A percentile compares a stretch with the other conserved stretches of the same genome.
Evolutionary conservation across 2,888 invertebrate species (phyloP).

Genomic region (Cosmopolites sordidus): DNA sequence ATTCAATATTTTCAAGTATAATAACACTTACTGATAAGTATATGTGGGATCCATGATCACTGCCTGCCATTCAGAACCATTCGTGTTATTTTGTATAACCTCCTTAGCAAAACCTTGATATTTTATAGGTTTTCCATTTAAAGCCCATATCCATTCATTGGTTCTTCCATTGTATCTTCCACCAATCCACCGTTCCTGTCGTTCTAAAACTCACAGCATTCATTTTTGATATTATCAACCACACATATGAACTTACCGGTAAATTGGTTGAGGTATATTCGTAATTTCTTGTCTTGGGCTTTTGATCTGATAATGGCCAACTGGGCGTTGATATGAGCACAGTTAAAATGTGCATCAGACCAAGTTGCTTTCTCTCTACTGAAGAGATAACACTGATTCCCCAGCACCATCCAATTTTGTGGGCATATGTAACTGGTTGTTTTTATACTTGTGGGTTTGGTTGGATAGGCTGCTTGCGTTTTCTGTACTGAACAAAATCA

Average conservation of each 20-base stretch:
- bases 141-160: conserved; percentile 73
- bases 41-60: conserved; percentile 64
- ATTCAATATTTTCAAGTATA: no score
- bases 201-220: conserved; percentile 27
- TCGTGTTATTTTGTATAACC: conserved; percentile 49
- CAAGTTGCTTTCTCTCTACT: conserved; percentile 36
- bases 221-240: not conserved
- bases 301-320: conserved; percentile 35
- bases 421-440: conserved; percentile 34
- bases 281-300: conserved; percentile 35
- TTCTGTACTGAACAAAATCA: conserved; percentile 26
- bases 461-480: conserved; percentile 20
- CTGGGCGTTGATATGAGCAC: conserved; percentile 35
- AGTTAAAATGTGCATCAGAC: conserved; percentile 39
- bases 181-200: conserved; percentile 72
- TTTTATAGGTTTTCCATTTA: conserved; percentile 62
- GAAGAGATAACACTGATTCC: conserved; percentile 40
- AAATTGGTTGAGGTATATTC: conserved; percentile 37
- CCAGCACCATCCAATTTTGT: conserved; percentile 36
- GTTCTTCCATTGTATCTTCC: conserved; percentile 69
- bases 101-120: conserved; percentile 68
- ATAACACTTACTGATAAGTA: conserved; percentile 34
- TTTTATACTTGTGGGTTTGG: conserved; percentile 15
- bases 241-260: conserved; percentile 30
- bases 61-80: conserved; percentile 61